phyloP scores from a whole-genome alignment of 2,113 vertebrate genomes.

The Perca flavescens region DNA sequence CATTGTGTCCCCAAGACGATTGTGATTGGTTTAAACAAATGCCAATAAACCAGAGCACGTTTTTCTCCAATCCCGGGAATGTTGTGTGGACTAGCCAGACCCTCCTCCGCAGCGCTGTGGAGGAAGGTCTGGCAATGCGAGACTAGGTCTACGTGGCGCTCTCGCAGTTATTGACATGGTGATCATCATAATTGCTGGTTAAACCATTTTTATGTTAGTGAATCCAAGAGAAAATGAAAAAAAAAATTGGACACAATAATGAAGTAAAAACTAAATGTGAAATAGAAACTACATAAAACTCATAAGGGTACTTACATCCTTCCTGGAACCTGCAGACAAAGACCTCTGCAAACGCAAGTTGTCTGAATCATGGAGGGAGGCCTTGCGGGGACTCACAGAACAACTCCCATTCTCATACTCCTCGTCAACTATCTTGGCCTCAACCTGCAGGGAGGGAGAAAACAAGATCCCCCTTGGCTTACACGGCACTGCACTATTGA shows the following conservation, averaged over 20 bases:
- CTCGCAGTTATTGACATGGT: constrained; percentile 55
- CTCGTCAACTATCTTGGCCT: constrained; percentile 78
- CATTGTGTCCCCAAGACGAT: too few species aligned
- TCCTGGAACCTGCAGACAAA: constrained; percentile 33
- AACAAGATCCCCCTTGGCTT: constrained; percentile 53
- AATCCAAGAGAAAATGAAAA: constrained; percentile 59
- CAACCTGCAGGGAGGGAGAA: constrained; percentile 59
- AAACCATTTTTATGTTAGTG: constrained; percentile 58
- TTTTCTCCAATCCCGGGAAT: too few species aligned
- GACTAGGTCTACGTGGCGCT: constrained; percentile 21
- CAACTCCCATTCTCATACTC: constrained; percentile 43
- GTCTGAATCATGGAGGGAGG: constrained; percentile 38
- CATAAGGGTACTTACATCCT: constrained; percentile 55
- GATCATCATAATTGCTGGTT: constrained; percentile 62
- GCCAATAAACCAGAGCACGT: too few species aligned
- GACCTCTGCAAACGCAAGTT: constrained; percentile 26
- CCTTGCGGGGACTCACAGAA: constrained; percentile 34
- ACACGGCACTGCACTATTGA: constrained; percentile 56
- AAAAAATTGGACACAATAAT: constrained; percentile 59
- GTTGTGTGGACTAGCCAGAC: too few species aligned
- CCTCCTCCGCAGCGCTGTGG: too few species aligned
- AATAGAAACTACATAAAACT: constrained; percentile 41
- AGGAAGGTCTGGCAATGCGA: too few species aligned
- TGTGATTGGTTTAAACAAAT: too few species aligned
- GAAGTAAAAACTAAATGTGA: constrained; percentile 51